Conservation (phyloP, 2,797 vertebrate genomes). For the Poliocrania exsul region DNA sequence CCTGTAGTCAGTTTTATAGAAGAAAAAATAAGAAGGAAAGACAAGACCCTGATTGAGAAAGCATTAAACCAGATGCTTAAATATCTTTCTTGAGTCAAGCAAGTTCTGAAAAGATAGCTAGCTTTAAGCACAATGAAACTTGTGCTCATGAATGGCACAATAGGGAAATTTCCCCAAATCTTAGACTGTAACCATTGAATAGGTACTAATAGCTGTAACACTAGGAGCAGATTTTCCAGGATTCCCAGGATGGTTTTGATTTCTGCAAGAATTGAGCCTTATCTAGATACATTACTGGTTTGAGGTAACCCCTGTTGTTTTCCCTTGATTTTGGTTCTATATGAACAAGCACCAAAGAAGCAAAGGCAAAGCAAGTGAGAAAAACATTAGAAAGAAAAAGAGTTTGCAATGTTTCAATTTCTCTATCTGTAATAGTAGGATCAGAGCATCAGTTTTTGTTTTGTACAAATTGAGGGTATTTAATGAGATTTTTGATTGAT, state of each 20-base stretch:
- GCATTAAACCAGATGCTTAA: neutral
- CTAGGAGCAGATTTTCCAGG: neutral
- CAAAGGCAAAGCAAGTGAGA: neutral
- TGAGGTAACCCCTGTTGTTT: neutral
- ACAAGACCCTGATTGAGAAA: neutral
- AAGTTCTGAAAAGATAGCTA: neutral
- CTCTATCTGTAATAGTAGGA: neutral
- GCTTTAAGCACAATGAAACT: neutral
- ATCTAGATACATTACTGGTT: neutral
- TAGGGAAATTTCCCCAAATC: neutral
- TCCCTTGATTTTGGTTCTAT: neutral
- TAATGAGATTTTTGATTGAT: neutral
- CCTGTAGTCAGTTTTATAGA: rapidly evolving
- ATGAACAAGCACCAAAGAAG: neutral
- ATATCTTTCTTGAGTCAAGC: neutral
- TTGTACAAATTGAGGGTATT: neutral
- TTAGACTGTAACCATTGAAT: neutral
- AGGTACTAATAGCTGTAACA: neutral
- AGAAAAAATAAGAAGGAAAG: neutral
- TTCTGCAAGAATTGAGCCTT: neutral
- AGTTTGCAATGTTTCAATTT: neutral
- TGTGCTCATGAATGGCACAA: neutral
- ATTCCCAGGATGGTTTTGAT: neutral
- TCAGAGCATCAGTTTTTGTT: neutral
- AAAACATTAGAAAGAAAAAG: neutral